phyloP scores from a whole-genome alignment of 2,113 vertebrate genomes.

The Rattus rattus region DNA sequence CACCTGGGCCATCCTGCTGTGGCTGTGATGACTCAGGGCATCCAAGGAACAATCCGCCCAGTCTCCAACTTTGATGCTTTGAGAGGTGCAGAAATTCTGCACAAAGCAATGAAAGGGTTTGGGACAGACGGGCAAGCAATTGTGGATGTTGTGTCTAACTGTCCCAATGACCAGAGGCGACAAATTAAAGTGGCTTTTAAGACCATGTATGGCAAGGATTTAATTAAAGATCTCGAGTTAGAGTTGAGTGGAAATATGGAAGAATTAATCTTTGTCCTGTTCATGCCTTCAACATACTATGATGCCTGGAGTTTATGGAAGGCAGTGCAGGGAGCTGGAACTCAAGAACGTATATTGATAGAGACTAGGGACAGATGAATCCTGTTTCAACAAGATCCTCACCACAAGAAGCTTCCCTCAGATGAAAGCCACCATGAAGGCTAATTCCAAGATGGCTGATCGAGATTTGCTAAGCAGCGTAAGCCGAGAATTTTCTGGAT shows the following conservation, averaged over 20 bases:
- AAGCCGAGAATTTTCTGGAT: slow-evolving; percentile 89
- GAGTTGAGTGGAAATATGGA: slow-evolving; percentile 91
- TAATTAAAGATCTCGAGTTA: slow-evolving; percentile 91
- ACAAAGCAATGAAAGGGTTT: slow-evolving; percentile 92
- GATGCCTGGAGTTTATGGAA: slow-evolving; percentile 90
- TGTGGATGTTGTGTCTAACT: slow-evolving; percentile 88
- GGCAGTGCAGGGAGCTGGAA: slow-evolving; percentile 91
- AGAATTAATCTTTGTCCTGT: slow-evolving; percentile 89
- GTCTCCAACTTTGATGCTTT: slow-evolving; percentile 87
- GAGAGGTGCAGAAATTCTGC: slow-evolving; percentile 89
- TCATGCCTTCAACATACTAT: slow-evolving; percentile 90
- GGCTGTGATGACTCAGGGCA: slow-evolving; percentile 79
- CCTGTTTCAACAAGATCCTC: slow-evolving; percentile 90
- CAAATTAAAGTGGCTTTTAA: slow-evolving; percentile 91
- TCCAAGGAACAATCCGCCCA: slow-evolving; percentile 88
- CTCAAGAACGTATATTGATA: slow-evolving; percentile 90
- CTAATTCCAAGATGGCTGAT: slow-evolving; percentile 89
- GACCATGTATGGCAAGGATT: slow-evolving; percentile 92
- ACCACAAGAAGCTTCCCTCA: slow-evolving; percentile 91
- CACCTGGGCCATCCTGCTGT: slow-evolving; percentile 78
- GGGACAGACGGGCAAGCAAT: slow-evolving; percentile 91
- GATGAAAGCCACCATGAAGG: slow-evolving; percentile 88
- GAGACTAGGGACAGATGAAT: slow-evolving; percentile 92
- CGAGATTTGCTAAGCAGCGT: slow-evolving; percentile 89
- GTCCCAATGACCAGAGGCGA: slow-evolving; percentile 90